Conservation (phyloP, 2,797 vertebrate genomes). For the Aotus griseimembra region DNA sequence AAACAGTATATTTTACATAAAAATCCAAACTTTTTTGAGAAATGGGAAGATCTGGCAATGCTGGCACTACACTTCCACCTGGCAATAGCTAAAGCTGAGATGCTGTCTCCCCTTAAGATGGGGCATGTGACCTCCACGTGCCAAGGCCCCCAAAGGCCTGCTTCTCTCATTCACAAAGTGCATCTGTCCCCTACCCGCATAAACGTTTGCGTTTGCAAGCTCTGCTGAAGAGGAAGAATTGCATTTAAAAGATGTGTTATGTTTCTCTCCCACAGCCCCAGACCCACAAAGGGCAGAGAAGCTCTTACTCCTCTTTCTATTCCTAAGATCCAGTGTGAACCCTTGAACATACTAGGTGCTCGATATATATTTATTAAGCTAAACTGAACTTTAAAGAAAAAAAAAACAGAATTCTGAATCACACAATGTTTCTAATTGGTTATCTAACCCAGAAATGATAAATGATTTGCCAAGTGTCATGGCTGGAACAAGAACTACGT, state of each 20-base stretch:
- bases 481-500: neutral
- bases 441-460: neutral
- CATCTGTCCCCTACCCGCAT: neutral
- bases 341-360: neutral
- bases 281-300: neutral
- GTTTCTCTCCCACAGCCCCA: neutral
- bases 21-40: conserved; percentile 3
- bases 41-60: neutral
- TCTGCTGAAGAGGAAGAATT: neutral
- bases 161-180: neutral
- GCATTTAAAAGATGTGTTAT: neutral
- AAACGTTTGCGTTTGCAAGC: neutral
- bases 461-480: neutral
- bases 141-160: neutral
- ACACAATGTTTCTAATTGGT: neutral
- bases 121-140: neutral
- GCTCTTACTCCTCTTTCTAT: neutral
- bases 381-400: neutral
- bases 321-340: neutral
- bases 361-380: neutral
- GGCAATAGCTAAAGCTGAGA: neutral
- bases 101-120: neutral
- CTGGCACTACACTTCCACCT: neutral
- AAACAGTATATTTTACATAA: neutral
- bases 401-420: neutral